Base-by-base conservation (phyloP, 2,113 vertebrate genomes). In the Plectropomus leopardus region DNA sequence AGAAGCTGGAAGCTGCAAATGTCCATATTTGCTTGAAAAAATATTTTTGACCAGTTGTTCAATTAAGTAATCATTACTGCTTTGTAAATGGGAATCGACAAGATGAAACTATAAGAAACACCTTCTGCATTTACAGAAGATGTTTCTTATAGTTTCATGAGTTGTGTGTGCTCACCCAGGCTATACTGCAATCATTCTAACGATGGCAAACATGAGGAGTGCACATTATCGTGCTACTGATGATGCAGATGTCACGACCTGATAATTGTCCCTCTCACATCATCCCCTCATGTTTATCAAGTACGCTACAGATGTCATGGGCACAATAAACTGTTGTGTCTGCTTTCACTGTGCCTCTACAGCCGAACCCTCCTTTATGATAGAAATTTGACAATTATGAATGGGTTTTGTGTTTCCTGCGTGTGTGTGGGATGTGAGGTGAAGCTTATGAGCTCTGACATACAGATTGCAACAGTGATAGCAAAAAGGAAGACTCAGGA, bases 391-490 rank as follows among this genome's bases (percentile, higher is more conserved):
- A 76, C 71, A 80, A 57, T 76, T 61, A 70, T 45, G 72, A 78
- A 71, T 84, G 74, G 47, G 48, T 58, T 73, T 72, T 70, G 50
- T 24, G 32, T 75, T 72, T 80, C 26, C 32, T 54, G 76, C 21
- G 32, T 70, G 53, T 61, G 75, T 55, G 55, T 80, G 70, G 78
- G 83, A 70, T 19, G 65, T 17, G 61, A 72, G 76, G 53, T n/a
- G 40, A 70, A 4, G 72, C 69, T 86, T 63, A 84, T 66, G 63
- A 82, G 73, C 73, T 81, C 80, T 78, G 73, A 80, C 76, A 58
- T 74, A 65, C 76, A 69, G 55, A 78, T 71, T 76, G 70, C 44
- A 76, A 70, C 65, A 47, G 21, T 14, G 65, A 76, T 59, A 61
- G 32, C 34, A 72, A 72, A 84, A 61, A 85, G 34, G 51, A 21